Conservation (phyloP, 2,888 invertebrate species). For the Brenthis hecate region DNA sequence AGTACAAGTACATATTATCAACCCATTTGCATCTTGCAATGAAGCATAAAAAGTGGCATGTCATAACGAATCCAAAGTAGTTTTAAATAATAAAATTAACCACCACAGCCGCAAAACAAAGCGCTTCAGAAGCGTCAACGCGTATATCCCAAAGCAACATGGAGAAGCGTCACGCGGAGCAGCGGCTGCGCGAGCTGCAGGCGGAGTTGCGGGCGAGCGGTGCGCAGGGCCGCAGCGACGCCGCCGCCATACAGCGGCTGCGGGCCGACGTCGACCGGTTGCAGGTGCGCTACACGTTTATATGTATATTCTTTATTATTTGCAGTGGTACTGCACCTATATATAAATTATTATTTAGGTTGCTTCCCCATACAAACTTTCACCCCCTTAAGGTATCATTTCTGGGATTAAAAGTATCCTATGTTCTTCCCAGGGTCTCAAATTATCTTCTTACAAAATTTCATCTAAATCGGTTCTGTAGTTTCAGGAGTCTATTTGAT, state of each 20-base stretch:
- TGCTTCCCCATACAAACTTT: no score
- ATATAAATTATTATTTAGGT: no score
- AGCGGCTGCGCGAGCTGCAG: slow-evolving; percentile 85
- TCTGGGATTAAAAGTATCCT: no score
- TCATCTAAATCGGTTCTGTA: no score
- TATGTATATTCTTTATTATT: no score
- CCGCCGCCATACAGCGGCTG: slow-evolving; percentile 57
- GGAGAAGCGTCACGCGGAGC: slow-evolving; percentile 85
- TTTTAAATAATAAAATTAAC: not conserved
- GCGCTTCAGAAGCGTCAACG: slow-evolving; percentile 89
- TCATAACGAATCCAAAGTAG: no score
- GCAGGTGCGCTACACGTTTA: not conserved
- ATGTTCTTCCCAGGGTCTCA: no score
- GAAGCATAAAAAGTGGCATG: not conserved
- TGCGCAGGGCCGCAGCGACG: slow-evolving; percentile 85
- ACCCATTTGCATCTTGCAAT: not conserved
- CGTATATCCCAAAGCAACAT: slow-evolving; percentile 89
- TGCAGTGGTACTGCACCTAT: no score
- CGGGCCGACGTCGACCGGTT: not conserved
- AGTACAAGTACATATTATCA: not conserved
- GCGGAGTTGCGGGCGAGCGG: slow-evolving; percentile 86
- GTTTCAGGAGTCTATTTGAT: no score
- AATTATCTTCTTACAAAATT: no score
- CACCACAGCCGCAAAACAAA: slow-evolving; percentile 86
- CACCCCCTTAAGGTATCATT: no score